Conservation (phyloP, 2,797 vertebrate genomes). For the Selene dorsalis region DNA sequence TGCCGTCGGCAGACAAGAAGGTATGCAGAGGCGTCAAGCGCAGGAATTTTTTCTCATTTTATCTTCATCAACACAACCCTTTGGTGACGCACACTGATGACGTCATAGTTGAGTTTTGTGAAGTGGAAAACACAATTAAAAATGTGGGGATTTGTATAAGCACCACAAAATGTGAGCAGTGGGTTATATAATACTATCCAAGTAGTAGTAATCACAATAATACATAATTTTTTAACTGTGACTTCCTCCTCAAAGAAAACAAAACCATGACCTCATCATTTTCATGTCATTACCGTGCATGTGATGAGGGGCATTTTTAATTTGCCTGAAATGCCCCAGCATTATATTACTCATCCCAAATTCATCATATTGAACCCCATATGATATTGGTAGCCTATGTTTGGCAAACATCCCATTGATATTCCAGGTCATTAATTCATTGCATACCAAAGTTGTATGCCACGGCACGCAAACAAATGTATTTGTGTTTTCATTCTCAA, state of each 20-base stretch:
- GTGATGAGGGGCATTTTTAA: constrained; percentile 71
- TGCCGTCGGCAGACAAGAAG: constrained; percentile 91
- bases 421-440: constrained; percentile 77
- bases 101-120: constrained; percentile 76
- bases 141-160: constrained; percentile 22
- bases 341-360: constrained; percentile 67
- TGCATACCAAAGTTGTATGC: constrained; percentile 86
- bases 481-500: constrained; percentile 71
- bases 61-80: constrained; percentile 69
- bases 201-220: neutral
- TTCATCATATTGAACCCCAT: constrained; percentile 69
- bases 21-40: constrained; percentile 85
- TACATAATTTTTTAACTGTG: constrained; percentile 67
- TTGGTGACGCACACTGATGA: constrained; percentile 72
- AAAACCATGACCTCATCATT: constrained; percentile 80
- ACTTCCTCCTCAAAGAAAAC: constrained; percentile 67
- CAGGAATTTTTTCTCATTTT: constrained; percentile 76
- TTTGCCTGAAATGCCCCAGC: constrained; percentile 71
- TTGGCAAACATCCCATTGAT: constrained; percentile 75
- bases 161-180: neutral
- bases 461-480: constrained; percentile 83
- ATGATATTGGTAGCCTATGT: constrained; percentile 54
- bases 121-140: constrained; percentile 80
- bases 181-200: neutral
- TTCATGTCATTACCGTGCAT: constrained; percentile 83